Evolutionary conservation across 2,888 invertebrate genomes (phyloP).

Genomic region (Mechanitis mazaeus): DNA sequence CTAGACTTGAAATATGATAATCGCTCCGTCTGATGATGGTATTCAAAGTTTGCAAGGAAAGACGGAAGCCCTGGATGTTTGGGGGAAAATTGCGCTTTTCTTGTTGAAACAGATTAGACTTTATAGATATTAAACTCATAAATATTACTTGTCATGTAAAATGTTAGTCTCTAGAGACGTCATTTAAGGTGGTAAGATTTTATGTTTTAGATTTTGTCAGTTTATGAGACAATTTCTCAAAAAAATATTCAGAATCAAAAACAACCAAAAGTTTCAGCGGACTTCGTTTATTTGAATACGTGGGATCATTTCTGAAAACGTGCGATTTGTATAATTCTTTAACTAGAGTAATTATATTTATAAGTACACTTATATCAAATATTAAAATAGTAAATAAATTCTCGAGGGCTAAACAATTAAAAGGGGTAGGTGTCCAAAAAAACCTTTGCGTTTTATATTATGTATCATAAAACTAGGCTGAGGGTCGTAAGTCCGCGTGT

Average conservation of each 20-base stretch:
- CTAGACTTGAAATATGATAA: constrained; percentile 68
- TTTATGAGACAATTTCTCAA: no score
- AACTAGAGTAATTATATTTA: no score
- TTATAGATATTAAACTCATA: constrained; percentile 5
- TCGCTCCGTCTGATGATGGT: constrained; percentile 65
- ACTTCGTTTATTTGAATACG: no score
- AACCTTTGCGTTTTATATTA: constrained; percentile 16
- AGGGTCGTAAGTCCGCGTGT: constrained; percentile 23
- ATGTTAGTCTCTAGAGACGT: neutral
- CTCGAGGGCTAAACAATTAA: neutral
- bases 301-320: no score
- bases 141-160: neutral
- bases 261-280: no score
- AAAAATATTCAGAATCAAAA: no score
- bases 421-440: neutral
- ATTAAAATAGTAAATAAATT: no score
- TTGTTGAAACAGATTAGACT: constrained; percentile 30
- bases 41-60: constrained; percentile 64
- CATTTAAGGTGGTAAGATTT: neutral
- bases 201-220: no score
- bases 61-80: constrained; percentile 57
- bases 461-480: neutral
- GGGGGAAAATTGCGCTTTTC: constrained; percentile 55
- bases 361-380: no score
- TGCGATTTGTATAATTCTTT: no score